phyloP scores from a whole-genome alignment of 2,113 vertebrate genomes.

The Lophochroa leadbeateri region DNA sequence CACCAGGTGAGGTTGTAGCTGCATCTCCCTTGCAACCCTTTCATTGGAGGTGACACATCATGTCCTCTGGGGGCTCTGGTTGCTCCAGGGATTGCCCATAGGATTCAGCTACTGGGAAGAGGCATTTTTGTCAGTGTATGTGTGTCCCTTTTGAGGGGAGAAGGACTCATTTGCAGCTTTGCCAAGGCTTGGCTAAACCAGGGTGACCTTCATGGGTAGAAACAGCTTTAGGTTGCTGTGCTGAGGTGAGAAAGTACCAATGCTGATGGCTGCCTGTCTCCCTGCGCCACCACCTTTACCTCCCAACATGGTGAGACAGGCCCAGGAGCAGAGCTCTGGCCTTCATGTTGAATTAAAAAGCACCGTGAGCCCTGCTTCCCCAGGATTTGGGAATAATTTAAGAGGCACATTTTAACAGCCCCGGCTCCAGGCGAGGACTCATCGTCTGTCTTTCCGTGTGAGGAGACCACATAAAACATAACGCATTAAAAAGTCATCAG shows the following conservation, averaged over 20 bases:
- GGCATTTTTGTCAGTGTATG: background rate
- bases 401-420: background rate
- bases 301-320: accelerated
- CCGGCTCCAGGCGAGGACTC: background rate
- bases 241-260: background rate
- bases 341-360: background rate
- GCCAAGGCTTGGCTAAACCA: background rate
- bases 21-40: background rate
- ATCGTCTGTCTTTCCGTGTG: accelerated
- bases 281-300: background rate
- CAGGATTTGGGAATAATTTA: background rate
- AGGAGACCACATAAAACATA: background rate
- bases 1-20: background rate
- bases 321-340: accelerated
- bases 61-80: background rate
- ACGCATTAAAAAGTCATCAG: background rate
- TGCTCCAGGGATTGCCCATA: background rate
- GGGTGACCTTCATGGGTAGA: background rate
- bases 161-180: background rate
- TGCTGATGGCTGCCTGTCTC: background rate
- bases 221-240: background rate
- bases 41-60: accelerated
- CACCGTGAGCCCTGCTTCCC: background rate
- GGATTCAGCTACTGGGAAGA: background rate
- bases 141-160: background rate